Base-by-base conservation (phyloP, 2,888 invertebrate genomes). In the Phyllotreta striolata region DNA sequence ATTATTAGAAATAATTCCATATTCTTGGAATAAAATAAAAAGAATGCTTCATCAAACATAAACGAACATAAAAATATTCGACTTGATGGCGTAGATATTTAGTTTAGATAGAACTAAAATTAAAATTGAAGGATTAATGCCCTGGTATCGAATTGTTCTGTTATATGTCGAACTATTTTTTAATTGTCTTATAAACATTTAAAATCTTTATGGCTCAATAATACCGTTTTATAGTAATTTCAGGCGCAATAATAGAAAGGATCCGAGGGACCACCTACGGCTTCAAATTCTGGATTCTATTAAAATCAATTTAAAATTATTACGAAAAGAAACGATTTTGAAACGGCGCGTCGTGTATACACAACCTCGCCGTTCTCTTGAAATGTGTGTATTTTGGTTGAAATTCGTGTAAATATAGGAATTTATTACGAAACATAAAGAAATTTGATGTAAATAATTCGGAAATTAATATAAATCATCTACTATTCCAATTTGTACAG, bases 91-190 rank as follows among this genome's bases (percentile, higher is more conserved):
- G 12, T 14, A 44, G 44, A 44, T 44, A 44, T 44, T 44, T 43
- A 43, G 5, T 6, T 43, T 10, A 14, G 6, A 47, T 24, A 38
- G 38, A 38, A 52, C 62, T 63, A 58, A 38, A 38, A 57, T 57
- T 35, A 38, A 58, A 58, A 59, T 24, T 46, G 41, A 60, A 52
- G 52, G 43, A 59, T 51, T 59, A 37, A 51, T 10, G 13, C 9
- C 40, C 39, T 24, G 24, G 2, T 44, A 12, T 34, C 10, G 13
- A 24, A 71, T 72, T 67, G 69, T 70, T 72, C 71, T 72, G 72
- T 67, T 72, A 67, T 66, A 68, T 67, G 70, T 72, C 69, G 63
- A 56, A 46, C 67, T 67, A 67, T 70, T 71, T 71, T 72, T 69
- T 71, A 72, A 72, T 71, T 57, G 66, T 63, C 63, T 60, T 52